These are phyloP conservation scores for Phalacrocorax pelagicus DNA, from an alignment of 2,113 vertebrate species.

Conservation along the genomic window DNA sequence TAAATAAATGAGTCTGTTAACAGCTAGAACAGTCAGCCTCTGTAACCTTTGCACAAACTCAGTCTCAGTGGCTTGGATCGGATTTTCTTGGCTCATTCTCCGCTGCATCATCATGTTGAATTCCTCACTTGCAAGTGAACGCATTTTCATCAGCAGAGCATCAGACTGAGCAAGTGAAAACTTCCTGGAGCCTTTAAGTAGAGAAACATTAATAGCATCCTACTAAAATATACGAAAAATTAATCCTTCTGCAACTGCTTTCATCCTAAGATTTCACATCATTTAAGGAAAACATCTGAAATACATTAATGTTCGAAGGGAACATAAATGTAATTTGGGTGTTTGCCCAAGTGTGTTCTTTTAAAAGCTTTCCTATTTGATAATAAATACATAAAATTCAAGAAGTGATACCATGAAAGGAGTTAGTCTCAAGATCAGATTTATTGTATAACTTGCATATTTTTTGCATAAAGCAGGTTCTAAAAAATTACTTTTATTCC, in stretches of 20 bases:
- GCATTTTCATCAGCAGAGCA: slow-evolving; percentile 90
- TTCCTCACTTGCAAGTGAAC: slow-evolving; percentile 91
- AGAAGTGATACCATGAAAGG: not conserved
- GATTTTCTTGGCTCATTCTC: slow-evolving; percentile 94
- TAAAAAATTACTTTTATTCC: not conserved
- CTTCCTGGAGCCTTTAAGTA: slow-evolving; percentile 80
- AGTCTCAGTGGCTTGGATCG: slow-evolving; percentile 84
- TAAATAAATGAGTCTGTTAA: slow-evolving; percentile 93
- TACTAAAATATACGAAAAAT: not conserved
- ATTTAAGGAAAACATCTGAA: not conserved
- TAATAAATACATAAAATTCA: not conserved
- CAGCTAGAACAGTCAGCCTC: slow-evolving; percentile 87
- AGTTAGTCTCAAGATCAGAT: not conserved
- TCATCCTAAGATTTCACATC: not conserved
- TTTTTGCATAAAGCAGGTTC: not conserved
- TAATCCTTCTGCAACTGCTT: not conserved
- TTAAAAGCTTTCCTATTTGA: not conserved
- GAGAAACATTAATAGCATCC: not conserved
- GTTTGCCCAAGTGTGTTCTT: not conserved
- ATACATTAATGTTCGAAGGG: not conserved
- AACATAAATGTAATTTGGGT: not conserved
- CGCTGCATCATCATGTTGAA: slow-evolving; percentile 93
- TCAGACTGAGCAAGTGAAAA: slow-evolving; percentile 88
- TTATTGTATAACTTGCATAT: not conserved
- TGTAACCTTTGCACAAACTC: slow-evolving; percentile 93